Percentiles rank a stretch among this genome's conserved stretches.
Evolutionary conservation across 2,797 vertebrate species (phyloP).

Genomic region (Garrulus glandarius): DNA sequence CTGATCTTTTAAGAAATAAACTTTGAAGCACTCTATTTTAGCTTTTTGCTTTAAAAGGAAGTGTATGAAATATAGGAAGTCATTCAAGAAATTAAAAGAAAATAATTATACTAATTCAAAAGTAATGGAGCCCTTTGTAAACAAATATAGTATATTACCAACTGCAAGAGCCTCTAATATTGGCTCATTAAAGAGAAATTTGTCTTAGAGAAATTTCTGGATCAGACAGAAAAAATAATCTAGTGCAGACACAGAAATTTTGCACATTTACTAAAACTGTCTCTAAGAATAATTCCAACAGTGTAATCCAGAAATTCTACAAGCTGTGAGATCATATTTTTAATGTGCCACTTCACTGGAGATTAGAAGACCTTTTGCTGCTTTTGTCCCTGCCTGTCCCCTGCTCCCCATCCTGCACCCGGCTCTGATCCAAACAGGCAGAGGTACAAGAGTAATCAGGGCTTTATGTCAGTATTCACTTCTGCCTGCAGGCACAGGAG

Average conservation of each 20-base stretch:
- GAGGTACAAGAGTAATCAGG: neutral
- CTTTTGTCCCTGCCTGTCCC: neutral
- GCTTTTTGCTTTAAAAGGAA: neutral
- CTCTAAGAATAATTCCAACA: neutral
- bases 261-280: neutral
- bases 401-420: fast-evolving
- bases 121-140: neutral
- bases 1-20: neutral
- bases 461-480: too few species aligned
- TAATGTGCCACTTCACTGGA: neutral
- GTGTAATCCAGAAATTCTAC: neutral
- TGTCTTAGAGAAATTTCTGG: neutral
- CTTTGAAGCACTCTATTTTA: neutral
- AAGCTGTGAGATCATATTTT: neutral
- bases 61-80: neutral
- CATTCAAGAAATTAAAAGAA: neutral
- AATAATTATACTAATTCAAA: neutral
- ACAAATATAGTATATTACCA: neutral
- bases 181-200: neutral
- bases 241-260: neutral
- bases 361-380: neutral
- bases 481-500: neutral
- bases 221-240: neutral
- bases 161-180: neutral
- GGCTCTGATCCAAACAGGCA: neutral